These are phyloP conservation scores for Drosophila erecta DNA, from an alignment of 1,140 invertebrate genomes.

Conservation along the genomic window DNA sequence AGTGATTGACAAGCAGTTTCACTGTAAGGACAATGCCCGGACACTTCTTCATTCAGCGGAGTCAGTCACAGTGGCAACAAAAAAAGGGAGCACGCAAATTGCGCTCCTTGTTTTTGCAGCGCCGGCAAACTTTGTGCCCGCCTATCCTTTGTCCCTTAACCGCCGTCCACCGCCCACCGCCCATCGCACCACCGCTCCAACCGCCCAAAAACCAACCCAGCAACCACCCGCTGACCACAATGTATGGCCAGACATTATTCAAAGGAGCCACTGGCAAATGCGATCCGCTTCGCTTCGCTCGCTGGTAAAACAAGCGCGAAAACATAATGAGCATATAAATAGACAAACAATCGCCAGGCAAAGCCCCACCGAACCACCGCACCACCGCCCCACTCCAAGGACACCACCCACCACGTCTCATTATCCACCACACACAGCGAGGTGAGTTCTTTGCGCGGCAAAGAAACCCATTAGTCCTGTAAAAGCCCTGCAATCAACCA, in stretches of 20 bases:
- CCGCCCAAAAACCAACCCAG: neutral
- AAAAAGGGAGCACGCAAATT: slow-evolving; percentile 49
- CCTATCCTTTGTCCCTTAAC: slow-evolving; percentile 25
- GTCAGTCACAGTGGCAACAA: slow-evolving; percentile 10
- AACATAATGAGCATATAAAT: slow-evolving; percentile 78
- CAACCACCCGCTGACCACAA: slow-evolving; percentile 46
- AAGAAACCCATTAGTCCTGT: slow-evolving; percentile 11
- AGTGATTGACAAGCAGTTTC: slow-evolving; percentile 70
- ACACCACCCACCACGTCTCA: neutral
- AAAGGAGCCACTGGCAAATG: slow-evolving; percentile 37
- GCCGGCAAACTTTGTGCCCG: slow-evolving; percentile 22
- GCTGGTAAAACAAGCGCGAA: slow-evolving; percentile 74
- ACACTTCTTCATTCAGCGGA: slow-evolving; percentile 16
- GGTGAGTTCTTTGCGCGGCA: slow-evolving; percentile 8
- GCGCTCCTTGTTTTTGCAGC: slow-evolving; percentile 44
- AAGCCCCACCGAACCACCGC: slow-evolving; percentile 4
- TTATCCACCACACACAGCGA: slow-evolving; percentile 26
- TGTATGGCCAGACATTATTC: slow-evolving; percentile 70
- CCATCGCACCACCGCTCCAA: neutral
- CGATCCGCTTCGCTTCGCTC: slow-evolving; percentile 29
- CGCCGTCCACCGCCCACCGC: neutral
- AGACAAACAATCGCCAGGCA: slow-evolving; percentile 65
- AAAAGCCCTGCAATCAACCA: neutral
- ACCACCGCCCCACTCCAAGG: neutral
- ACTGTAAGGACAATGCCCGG: slow-evolving; percentile 50